A percentile compares a stretch with the other conserved stretches of the same genome.
Evolutionary conservation across 2,113 vertebrate species (phyloP).

Genomic region (Piaya cayana): DNA sequence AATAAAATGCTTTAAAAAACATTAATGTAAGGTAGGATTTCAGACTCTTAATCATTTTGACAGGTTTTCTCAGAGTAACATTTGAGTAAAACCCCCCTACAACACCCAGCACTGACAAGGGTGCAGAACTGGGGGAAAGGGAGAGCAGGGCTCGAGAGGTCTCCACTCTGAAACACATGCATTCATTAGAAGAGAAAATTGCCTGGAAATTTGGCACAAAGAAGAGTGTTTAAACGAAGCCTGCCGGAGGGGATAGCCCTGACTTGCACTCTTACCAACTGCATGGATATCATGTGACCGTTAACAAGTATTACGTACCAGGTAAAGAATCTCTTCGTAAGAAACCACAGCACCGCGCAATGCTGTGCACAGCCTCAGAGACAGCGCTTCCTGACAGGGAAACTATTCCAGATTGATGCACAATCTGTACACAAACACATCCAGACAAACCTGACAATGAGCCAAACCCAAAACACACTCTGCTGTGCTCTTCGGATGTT

Average conservation of each 20-base stretch:
- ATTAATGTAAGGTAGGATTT: constrained; percentile 63
- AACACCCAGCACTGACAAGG: not conserved
- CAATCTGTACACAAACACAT: not conserved
- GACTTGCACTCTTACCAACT: constrained; percentile 38
- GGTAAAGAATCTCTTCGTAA: not conserved
- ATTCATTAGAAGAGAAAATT: constrained; percentile 59
- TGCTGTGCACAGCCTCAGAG: not conserved
- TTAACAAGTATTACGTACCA: constrained; percentile 37
- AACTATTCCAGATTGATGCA: not conserved
- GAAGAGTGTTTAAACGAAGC: constrained; percentile 33
- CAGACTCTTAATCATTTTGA: constrained; percentile 70
- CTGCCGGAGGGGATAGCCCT: constrained; percentile 60
- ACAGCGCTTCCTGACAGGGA: not conserved
- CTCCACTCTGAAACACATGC: constrained; percentile 13
- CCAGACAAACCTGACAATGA: not conserved
- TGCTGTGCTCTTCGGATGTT: not conserved
- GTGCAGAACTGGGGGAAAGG: not conserved
- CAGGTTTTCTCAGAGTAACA: constrained; percentile 48
- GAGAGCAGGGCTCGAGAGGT: not conserved
- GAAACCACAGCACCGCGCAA: not conserved
- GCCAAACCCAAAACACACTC: accelerated
- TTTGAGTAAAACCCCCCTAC: not conserved
- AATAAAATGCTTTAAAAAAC: constrained; percentile 60
- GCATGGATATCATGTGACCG: constrained; percentile 29
- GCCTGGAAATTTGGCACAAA: constrained; percentile 45